Percentiles rank a stretch among this genome's conserved stretches.
phyloP scores from a whole-genome alignment of 2,113 vertebrate genomes.

The Jacana jacana region DNA sequence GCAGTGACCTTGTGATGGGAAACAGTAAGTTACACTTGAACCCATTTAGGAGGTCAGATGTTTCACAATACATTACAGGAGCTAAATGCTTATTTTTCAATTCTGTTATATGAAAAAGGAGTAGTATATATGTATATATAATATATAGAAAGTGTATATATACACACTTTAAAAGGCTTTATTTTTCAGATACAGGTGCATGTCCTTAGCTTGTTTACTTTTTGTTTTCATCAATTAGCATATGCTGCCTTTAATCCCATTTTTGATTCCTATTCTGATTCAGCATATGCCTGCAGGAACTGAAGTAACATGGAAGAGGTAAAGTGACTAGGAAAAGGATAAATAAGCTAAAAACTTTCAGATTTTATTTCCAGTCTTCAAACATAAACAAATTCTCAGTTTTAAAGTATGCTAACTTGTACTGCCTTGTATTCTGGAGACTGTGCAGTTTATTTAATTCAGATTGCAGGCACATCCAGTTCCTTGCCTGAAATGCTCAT shows the following conservation, averaged over 20 bases:
- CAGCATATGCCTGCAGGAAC: not conserved
- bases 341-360: not conserved
- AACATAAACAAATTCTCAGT: not conserved
- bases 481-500: not conserved
- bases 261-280: not conserved
- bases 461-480: not conserved
- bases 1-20: constrained; percentile 85
- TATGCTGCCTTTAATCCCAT: not conserved
- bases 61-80: constrained; percentile 44
- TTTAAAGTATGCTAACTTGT: not conserved
- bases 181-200: not conserved
- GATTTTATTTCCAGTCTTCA: not conserved
- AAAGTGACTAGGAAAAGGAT: not conserved
- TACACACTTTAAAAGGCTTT: not conserved
- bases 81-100: not conserved
- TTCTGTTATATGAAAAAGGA: not conserved
- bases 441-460: not conserved
- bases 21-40: constrained; percentile 85
- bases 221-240: not conserved
- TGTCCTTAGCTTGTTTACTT: not conserved
- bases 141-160: not conserved
- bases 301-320: not conserved
- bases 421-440: not conserved
- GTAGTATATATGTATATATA: not conserved
- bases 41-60: constrained; percentile 80